Evolutionary conservation across 2,888 invertebrate genomes (phyloP).

Genomic region (Melieria omissa): DNA sequence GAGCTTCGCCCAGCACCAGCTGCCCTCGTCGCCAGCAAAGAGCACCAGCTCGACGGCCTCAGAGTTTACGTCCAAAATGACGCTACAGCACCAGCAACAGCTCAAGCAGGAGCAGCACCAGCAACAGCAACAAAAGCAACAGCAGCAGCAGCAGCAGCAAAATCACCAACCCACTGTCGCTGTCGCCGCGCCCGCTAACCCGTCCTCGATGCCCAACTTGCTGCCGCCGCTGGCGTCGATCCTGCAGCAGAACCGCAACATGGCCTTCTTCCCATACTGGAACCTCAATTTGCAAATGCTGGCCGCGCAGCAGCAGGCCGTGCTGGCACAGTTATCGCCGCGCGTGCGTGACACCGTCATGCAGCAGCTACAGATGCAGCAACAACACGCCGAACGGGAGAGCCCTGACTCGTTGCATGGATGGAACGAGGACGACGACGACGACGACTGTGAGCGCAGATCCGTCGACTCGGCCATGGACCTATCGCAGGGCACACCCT

Average conservation of each 20-base stretch:
- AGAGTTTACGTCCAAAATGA: slow-evolving; percentile 43
- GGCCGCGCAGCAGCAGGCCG: slow-evolving; percentile 66
- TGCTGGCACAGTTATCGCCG: slow-evolving; percentile 63
- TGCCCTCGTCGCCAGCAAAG: slow-evolving; percentile 56
- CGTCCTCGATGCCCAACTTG: slow-evolving; percentile 44
- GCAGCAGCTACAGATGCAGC: slow-evolving; percentile 49
- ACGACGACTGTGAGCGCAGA: slow-evolving; percentile 50
- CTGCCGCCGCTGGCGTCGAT: slow-evolving; percentile 61
- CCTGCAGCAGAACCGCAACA: slow-evolving; percentile 60
- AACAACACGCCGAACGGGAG: slow-evolving; percentile 36
- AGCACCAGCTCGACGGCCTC: slow-evolving; percentile 49
- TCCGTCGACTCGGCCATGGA: slow-evolving; percentile 64
- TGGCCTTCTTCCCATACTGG: slow-evolving; percentile 65
- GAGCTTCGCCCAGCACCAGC: slow-evolving; percentile 52
- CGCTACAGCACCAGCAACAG: slow-evolving; percentile 38
- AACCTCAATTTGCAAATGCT: slow-evolving; percentile 66
- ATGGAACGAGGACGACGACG: slow-evolving; percentile 52
- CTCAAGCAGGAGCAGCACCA: slow-evolving; percentile 41
- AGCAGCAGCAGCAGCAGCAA: slow-evolving; percentile 22
- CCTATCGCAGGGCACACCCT: slow-evolving; percentile 62
- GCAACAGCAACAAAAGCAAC: slow-evolving; percentile 32
- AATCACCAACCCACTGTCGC: slow-evolving; percentile 42
- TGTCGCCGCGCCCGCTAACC: slow-evolving; percentile 31
- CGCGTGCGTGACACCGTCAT: slow-evolving; percentile 54
- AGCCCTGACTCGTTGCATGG: slow-evolving; percentile 35